A percentile compares a stretch with the other conserved stretches of the same genome.
Conservation (phyloP, 2,113 vertebrate genomes). For the Heterocephalus glaber region DNA sequence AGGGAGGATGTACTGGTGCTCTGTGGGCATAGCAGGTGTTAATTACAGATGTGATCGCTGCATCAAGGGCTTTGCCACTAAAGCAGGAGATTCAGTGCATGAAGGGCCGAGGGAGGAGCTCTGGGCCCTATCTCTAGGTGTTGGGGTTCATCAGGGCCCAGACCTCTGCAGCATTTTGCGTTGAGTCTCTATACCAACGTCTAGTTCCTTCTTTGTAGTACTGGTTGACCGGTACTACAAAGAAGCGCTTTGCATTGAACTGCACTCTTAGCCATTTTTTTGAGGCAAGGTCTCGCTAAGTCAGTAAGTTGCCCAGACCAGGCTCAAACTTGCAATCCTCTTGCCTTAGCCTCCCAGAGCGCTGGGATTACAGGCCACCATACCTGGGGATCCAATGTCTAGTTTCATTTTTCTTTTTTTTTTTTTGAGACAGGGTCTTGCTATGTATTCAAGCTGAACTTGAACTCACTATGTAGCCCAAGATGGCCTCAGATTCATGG, state of each 20-base stretch:
- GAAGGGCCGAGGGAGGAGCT: neutral
- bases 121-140: rapidly evolving
- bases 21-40: rapidly evolving
- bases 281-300: neutral
- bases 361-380: neutral
- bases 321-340: neutral
- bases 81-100: neutral
- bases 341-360: neutral
- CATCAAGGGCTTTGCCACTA: neutral
- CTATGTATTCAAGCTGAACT: neutral
- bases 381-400: neutral
- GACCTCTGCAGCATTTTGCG: neutral
- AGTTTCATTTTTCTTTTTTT: neutral
- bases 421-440: neutral
- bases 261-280: neutral
- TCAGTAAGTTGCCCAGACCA: neutral
- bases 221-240: too few species aligned
- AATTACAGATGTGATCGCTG: too few species aligned
- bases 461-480: neutral
- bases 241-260: neutral
- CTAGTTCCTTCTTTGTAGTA: neutral
- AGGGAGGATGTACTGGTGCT: rapidly evolving
- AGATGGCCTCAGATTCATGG: neutral
- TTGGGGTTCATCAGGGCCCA: neutral
- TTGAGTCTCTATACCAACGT: neutral